Conservation (phyloP, 2,888 invertebrate species). For the Cephus pygmeus region DNA sequence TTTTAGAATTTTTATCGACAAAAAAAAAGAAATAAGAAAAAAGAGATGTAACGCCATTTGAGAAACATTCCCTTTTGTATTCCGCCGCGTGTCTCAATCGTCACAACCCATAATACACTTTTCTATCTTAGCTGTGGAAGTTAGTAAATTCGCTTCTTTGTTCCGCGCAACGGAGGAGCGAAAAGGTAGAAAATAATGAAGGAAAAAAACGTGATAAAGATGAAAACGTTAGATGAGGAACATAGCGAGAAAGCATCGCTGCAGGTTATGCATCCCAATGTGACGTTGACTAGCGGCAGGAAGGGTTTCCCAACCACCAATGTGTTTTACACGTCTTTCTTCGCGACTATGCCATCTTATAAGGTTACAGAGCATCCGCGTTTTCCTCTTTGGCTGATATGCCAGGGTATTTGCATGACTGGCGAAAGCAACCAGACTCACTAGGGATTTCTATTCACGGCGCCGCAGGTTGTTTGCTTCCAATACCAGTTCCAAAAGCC, state of each 20-base stretch:
- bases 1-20: neutral
- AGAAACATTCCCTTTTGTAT: neutral
- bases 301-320: neutral
- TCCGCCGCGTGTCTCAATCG: neutral
- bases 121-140: neutral
- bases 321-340: constrained; percentile 5
- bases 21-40: neutral
- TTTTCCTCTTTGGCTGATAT: constrained; percentile 15
- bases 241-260: neutral
- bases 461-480: constrained; percentile 32
- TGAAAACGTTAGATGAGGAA: neutral
- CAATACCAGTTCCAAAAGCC: constrained; percentile 16
- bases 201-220: neutral
- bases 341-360: constrained; percentile 5
- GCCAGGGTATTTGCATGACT: constrained; percentile 40
- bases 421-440: constrained; percentile 37
- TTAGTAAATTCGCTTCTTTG: neutral
- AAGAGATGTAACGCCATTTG: neutral
- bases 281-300: constrained; percentile 5
- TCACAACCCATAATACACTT: neutral
- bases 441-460: constrained; percentile 39
- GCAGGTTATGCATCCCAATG: constrained; percentile 10
- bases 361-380: constrained; percentile 12
- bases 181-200: neutral
- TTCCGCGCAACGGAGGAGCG: neutral